Conservation (phyloP, 2,113 vertebrate species). For the Malurus alboscapulatus region DNA sequence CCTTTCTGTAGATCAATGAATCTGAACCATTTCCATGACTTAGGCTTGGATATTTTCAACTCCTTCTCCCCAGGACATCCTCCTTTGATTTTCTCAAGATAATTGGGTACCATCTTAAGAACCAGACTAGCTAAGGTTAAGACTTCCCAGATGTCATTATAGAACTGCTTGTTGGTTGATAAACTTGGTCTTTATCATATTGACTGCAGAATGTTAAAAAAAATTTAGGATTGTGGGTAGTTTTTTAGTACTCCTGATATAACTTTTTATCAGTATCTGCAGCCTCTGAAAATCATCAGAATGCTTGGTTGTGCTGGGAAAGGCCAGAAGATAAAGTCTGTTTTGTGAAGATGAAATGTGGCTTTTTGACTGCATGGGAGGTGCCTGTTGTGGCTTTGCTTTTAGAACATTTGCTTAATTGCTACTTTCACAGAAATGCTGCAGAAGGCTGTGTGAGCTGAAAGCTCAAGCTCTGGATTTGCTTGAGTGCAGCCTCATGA, state of each 20-base stretch:
- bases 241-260: background rate
- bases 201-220: background rate
- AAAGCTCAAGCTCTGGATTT: background rate
- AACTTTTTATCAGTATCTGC: background rate
- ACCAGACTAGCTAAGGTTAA: background rate
- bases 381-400: background rate
- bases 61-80: background rate
- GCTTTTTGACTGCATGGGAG: background rate
- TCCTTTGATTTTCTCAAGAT: background rate
- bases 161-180: background rate
- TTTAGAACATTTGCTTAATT: background rate
- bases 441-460: background rate
- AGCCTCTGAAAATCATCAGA: background rate
- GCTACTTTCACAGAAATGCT: background rate
- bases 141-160: background rate
- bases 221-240: background rate
- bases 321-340: background rate
- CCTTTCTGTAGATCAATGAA: background rate
- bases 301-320: background rate
- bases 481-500: background rate
- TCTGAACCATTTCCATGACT: background rate
- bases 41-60: background rate
- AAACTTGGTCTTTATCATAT: background rate
- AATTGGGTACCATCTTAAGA: background rate
- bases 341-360: background rate